Base-by-base conservation (phyloP, 2,797 vertebrate genomes). In the Lacerta agilis region DNA sequence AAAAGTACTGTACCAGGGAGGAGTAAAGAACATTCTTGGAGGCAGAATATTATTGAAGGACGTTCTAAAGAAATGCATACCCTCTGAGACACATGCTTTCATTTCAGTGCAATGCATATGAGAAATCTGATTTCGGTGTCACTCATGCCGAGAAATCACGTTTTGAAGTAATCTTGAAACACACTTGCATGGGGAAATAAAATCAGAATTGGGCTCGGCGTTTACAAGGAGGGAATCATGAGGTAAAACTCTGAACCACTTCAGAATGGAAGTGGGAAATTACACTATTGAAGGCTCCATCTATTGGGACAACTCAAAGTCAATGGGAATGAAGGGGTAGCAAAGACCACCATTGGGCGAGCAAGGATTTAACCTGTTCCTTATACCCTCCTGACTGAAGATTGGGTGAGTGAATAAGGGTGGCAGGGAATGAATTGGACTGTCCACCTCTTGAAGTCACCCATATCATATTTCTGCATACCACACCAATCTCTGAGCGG, bases 1-100 rank as follows among this genome's bases (percentile, higher is more conserved):
- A 8, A 72, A 83, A 73, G 64, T 23, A 86, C 33, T 33, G 33
- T 33, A 33, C 10, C 38, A 18, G 8, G 87, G 25, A 64, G 77
- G 69, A 89, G 85, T 82, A 87, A 79, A 88, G 13, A 61, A 17
- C 66, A 7, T 55, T 84, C 3, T 58, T 77, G 43, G 85, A 49
- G 73, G 3, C 27, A 86, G 49, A 36, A 79, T 36, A 5, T 82
- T 58, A n/a, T 8, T 36, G 0, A 0, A 23, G n/a, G 13, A 11
- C 1, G 29, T 83, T 86, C 76, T 67, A 58, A 29, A 45, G 0
- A 0, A 5, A 58, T 72, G n/a, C 15, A 36, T 71, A 13, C 38
- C n/a, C 29, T 78, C 41, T 49, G 9, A 49, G 43, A 49, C 17
- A 43, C 45, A n/a, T 18, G 17, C 15, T 4, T 81, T 15, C 33